Evolutionary conservation across 2,888 invertebrate species (phyloP).

Genomic region (Idaea dimidiata): DNA sequence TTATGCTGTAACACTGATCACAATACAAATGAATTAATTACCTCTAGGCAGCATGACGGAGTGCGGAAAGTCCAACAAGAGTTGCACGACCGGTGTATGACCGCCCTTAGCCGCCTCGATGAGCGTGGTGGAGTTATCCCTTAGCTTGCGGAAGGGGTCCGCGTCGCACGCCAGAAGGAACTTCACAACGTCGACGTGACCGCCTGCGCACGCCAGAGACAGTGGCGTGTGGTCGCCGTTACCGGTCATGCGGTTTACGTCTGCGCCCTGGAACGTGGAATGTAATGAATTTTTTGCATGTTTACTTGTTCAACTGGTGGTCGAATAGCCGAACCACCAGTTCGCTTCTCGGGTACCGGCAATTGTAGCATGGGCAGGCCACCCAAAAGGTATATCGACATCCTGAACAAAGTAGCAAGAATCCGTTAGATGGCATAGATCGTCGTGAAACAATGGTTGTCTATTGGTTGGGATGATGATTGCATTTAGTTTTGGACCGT

Average conservation of each 20-base stretch:
- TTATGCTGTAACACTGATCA: no score
- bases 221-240: constrained; percentile 98
- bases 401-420: no score
- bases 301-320: no score
- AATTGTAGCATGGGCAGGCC: no score
- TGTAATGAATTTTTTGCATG: neutral
- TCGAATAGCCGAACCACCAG: no score
- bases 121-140: constrained; percentile 99
- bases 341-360: no score
- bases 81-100: constrained; percentile 96
- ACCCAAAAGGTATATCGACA: no score
- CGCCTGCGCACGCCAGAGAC: constrained; percentile 97
- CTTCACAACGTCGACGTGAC: constrained; percentile 96
- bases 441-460: no score
- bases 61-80: constrained; percentile 96
- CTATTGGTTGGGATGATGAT: no score
- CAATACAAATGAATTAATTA: no score
- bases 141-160: constrained; percentile 97
- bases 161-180: constrained; percentile 94
- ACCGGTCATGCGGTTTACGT: constrained; percentile 86
- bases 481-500: no score
- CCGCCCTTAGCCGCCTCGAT: constrained; percentile 99
- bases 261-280: constrained; percentile 55
- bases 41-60: constrained; percentile 86
- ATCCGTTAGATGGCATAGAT: no score